A percentile compares a stretch with the other conserved stretches of the same genome.
Evolutionary conservation across 1,140 invertebrate genomes (phyloP).

Genomic region (Hylaeus anthracinus): DNA sequence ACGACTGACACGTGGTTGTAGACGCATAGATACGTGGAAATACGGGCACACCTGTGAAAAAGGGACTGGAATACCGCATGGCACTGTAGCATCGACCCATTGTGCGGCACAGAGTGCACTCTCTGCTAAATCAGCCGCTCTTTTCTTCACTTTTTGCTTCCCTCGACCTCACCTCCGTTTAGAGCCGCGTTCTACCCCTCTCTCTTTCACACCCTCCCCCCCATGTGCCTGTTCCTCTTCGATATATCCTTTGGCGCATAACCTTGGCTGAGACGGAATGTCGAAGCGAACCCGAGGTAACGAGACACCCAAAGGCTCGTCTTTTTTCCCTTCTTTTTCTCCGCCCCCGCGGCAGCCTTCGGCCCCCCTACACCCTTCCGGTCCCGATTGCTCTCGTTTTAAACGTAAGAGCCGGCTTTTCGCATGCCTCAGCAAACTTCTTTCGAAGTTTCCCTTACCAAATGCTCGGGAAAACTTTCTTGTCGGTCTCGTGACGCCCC

Average conservation of each 20-base stretch:
- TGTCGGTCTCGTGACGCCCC: neutral
- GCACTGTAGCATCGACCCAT: conserved; percentile 50
- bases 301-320: conserved; percentile 56
- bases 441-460: conserved; percentile 34
- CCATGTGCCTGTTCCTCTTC: conserved; percentile 21
- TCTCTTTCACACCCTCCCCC: neutral
- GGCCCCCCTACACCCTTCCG: neutral
- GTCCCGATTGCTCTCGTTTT: conserved; percentile 42
- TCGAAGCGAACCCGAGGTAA: conserved; percentile 46
- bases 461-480: conserved; percentile 11
- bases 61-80: neutral
- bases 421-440: conserved; percentile 39
- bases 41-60: conserved; percentile 24
- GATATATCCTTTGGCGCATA: conserved; percentile 38
- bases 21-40: conserved; percentile 9
- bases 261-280: conserved; percentile 45
- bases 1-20: conserved; percentile 4
- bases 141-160: conserved; percentile 45
- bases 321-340: conserved; percentile 12
- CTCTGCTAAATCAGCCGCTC: conserved; percentile 65
- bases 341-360: neutral
- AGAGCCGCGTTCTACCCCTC: neutral
- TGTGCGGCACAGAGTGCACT: conserved; percentile 54
- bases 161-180: conserved; percentile 21
- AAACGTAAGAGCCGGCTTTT: conserved; percentile 41